A percentile compares a stretch with the other conserved stretches of the same genome.
Evolutionary conservation across 2,797 vertebrate genomes (phyloP).

Genomic region (Hydrolagus colliei): DNA sequence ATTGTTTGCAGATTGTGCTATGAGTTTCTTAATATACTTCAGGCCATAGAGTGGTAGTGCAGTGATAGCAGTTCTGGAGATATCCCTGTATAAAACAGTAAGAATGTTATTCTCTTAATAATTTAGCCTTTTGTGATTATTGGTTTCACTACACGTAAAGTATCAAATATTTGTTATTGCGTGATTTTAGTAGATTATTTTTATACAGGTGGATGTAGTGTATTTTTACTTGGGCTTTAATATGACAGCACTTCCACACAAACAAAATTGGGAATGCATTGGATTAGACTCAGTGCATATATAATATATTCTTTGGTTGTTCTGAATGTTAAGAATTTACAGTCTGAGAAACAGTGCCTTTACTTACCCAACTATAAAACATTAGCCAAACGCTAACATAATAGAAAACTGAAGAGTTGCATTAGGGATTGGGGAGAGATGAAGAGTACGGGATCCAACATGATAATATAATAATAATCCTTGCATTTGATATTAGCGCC

Average conservation of each 20-base stretch:
- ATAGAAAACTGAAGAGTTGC: not conserved
- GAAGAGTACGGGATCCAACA: not conserved
- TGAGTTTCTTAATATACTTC: conserved; percentile 70
- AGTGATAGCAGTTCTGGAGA: conserved; percentile 76
- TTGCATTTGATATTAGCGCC: no score
- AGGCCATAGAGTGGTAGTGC: conserved; percentile 72
- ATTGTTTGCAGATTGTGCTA: conserved; percentile 65
- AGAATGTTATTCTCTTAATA: not conserved
- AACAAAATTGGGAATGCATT: not conserved
- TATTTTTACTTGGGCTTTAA: not conserved
- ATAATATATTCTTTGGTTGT: not conserved
- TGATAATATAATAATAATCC: not conserved
- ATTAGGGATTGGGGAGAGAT: not conserved
- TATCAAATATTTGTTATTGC: not conserved
- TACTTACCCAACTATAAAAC: not conserved
- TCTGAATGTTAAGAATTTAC: not conserved
- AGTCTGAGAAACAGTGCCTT: not conserved
- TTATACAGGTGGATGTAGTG: not conserved
- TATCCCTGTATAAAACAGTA: conserved; percentile 68
- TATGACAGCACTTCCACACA: not conserved
- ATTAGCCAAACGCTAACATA: not conserved
- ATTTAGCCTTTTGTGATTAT: no score
- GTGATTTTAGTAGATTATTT: not conserved
- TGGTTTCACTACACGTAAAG: not conserved
- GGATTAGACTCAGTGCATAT: not conserved